Conservation (phyloP, 2,888 invertebrate genomes). For the Dysmachus trigonus region DNA sequence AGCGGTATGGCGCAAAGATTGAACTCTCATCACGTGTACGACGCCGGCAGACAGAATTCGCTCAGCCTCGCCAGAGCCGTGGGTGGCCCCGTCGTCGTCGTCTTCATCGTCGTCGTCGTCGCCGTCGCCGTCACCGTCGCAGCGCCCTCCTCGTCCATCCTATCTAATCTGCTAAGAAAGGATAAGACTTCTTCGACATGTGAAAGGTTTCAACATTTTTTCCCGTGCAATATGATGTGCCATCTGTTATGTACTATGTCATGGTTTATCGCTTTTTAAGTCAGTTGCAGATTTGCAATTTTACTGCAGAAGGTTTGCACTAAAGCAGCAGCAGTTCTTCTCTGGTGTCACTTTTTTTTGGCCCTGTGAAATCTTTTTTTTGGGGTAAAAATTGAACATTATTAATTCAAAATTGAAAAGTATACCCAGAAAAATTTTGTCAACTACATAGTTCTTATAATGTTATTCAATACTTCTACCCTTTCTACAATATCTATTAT, state of each 20-base stretch:
- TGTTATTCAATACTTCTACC: no score
- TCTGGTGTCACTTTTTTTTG: background rate
- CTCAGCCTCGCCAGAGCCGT: background rate
- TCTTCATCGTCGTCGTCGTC: no score
- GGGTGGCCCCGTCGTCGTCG: background rate
- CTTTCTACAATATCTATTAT: no score
- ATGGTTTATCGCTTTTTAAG: conserved; percentile 39
- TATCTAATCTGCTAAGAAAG: conserved; percentile 30
- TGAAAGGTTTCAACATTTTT: conserved; percentile 36
- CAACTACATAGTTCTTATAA: background rate
- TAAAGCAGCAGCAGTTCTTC: background rate
- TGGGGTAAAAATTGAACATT: background rate
- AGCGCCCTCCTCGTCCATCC: background rate
- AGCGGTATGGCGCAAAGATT: conserved; percentile 45
- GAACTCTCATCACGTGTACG: conserved; percentile 45
- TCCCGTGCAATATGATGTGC: conserved; percentile 13
- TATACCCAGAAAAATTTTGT: background rate
- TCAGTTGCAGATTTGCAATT: conserved; percentile 42
- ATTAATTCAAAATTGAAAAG: background rate
- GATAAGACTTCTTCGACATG: conserved; percentile 41
- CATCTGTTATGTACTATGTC: conserved; percentile 35
- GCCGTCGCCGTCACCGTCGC: background rate
- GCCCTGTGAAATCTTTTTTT: background rate
- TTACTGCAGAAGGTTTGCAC: conserved; percentile 19
- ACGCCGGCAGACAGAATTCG: background rate